These are phyloP conservation scores for Lithophane semibrunnea DNA, from an alignment of 2,888 invertebrate genomes.

Conservation along the genomic window DNA sequence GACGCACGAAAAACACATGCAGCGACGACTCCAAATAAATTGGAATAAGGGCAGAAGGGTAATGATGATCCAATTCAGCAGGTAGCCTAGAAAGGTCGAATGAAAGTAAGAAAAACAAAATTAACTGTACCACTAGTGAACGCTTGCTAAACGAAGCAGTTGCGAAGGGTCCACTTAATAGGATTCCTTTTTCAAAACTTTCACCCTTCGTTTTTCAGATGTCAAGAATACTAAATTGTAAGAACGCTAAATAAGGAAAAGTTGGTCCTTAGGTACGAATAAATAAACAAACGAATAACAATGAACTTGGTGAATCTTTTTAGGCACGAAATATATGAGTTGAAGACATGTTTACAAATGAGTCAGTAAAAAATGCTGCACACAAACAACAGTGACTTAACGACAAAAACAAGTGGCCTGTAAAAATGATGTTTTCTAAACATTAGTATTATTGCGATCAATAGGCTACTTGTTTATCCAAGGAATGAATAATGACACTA, in stretches of 20 bases:
- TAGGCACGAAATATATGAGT: background rate
- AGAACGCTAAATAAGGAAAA: background rate
- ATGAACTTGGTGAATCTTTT: background rate
- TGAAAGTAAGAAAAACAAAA: background rate
- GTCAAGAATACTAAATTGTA: background rate
- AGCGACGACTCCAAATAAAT: background rate
- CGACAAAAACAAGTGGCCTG: conserved; percentile 41
- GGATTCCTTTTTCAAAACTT: conserved; percentile 1
- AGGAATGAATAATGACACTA: conserved; percentile 35
- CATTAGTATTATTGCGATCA: conserved; percentile 37
- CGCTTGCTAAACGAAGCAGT: background rate
- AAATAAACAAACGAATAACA: background rate
- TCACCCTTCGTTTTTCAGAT: background rate
- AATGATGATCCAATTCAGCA: background rate
- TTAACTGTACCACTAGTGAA: background rate
- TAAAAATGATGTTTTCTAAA: conserved; percentile 59
- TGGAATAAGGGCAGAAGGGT: background rate
- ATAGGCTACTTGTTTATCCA: conserved; percentile 56
- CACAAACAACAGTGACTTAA: conserved; percentile 28
- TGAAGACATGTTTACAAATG: conserved; percentile 26
- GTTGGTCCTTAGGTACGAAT: conserved; percentile 17
- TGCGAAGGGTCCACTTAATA: background rate
- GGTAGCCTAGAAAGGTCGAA: background rate
- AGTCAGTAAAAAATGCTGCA: conserved; percentile 24
- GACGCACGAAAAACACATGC: background rate